Base-by-base conservation (phyloP, 2,888 invertebrate species). In the Vanessa cardui region DNA sequence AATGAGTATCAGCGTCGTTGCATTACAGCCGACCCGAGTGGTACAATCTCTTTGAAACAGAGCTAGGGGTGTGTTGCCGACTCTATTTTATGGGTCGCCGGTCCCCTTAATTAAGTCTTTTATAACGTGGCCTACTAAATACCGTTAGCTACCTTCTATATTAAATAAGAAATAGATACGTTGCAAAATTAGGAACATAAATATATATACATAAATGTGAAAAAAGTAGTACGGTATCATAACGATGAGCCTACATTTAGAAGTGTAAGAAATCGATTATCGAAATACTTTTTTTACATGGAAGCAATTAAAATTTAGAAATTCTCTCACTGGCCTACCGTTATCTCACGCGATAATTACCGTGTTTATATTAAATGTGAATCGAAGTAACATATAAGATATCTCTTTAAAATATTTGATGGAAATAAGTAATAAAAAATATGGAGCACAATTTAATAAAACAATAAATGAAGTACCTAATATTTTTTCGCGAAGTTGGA, bases 31-130 rank as follows among this genome's bases (percentile, higher is more conserved):
- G 70, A 76, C 66, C 78, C 79, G 78, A 78, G 78, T 76, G 80
- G 75, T 77, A 78, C 84, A 81, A 86, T 87, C 85, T 85, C 86
- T 87, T 85, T 87, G 84, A 83, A 85, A 86, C 81, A 85, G 83
- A 83, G 84, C 77, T 79, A 80, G 78, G 79, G 81, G 80, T 82
- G 78, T 77, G 68, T 72, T 67, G 66, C 69, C 69, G 73, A 66
- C 64, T 69, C 83, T 79, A 85, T 88, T 87, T 85, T 83, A 87
- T 87, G 86, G 85, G 81, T 83, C 86, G 83, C 78, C 80, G 84
- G 78, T 76, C 83, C 72, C 78, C 83, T 84, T 90, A 88, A 89
- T 90, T 89, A 89, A 84, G 80, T 80, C 74, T 80, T 82, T 73
- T 71, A 72, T 72, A 70, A 70, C 72, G 61, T 71, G 21, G 66